Percentiles rank a stretch among this genome's conserved stretches.
These are phyloP conservation scores for Gephyroberyx darwinii DNA, from an alignment of 2,797 vertebrate species.

Conservation along the genomic window DNA sequence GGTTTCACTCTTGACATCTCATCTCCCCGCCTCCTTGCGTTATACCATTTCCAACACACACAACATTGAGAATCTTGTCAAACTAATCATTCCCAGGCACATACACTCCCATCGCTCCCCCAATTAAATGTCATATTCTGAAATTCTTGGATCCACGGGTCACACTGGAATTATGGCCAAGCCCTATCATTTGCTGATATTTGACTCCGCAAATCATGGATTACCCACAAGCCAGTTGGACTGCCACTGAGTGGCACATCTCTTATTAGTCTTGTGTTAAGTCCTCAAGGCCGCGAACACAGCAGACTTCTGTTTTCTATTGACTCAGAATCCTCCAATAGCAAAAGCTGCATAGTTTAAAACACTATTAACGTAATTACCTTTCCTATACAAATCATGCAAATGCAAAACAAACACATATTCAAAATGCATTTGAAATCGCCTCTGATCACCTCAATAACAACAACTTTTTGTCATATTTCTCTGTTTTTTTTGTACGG, in stretches of 20 bases:
- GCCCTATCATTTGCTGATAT: background rate
- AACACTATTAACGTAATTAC: too few relatives aligned
- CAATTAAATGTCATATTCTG: background rate
- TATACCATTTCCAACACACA: background rate
- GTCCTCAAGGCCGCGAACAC: background rate
- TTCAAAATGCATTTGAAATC: too few relatives aligned
- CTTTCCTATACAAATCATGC: too few relatives aligned
- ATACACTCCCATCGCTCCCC: background rate
- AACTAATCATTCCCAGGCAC: conserved; percentile 2
- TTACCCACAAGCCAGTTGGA: conserved; percentile 1
- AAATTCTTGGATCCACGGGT: conserved; percentile 1
- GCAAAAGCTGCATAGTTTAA: too few relatives aligned
- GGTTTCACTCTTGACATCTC: background rate
- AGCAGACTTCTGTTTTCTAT: background rate
- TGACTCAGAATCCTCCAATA: too few relatives aligned
- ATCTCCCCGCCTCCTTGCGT: background rate
- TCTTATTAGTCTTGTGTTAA: background rate
- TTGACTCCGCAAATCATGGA: background rate
- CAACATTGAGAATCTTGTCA: background rate
- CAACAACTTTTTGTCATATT: too few relatives aligned
- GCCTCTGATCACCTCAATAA: too few relatives aligned
- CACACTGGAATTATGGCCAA: background rate
- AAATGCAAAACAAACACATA: too few relatives aligned
- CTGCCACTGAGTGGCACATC: background rate
- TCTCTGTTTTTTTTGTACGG: too few relatives aligned